phyloP scores from a whole-genome alignment of 1,140 invertebrate species.

The Acromyrmex echinatior region DNA sequence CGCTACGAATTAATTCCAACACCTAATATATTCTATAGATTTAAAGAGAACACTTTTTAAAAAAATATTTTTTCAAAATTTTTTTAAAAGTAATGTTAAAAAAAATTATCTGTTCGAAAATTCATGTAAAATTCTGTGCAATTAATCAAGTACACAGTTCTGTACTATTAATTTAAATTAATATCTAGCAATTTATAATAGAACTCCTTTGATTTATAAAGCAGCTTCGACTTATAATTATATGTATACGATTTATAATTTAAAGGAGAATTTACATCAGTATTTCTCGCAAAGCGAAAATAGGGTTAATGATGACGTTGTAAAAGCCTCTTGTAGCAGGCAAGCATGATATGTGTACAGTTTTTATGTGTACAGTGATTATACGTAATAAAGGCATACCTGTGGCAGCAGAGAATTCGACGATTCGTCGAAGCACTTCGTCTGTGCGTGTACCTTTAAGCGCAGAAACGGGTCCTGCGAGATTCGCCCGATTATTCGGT shows the following conservation, averaged over 20 bases:
- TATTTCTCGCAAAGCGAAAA: neutral
- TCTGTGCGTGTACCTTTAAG: neutral
- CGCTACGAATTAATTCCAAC: too few species aligned
- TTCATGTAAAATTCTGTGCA: neutral
- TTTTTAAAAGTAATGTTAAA: neutral
- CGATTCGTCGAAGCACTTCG: constrained; percentile 20
- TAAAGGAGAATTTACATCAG: neutral
- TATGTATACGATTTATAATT: neutral
- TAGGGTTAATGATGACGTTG: neutral
- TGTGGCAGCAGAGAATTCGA: constrained; percentile 4
- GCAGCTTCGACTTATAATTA: neutral
- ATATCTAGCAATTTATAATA: neutral
- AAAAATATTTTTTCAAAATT: neutral
- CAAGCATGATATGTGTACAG: neutral
- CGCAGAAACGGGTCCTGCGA: constrained; percentile 56
- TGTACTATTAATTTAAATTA: neutral
- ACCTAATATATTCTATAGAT: too few species aligned
- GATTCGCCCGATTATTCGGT: constrained; percentile 54
- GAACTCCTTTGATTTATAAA: neutral
- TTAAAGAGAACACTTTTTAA: neutral
- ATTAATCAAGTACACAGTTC: neutral
- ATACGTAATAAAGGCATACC: constrained; percentile 35
- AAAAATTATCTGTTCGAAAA: neutral
- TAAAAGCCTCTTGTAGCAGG: constrained; percentile 6
- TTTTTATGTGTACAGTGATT: neutral